Base-by-base conservation (phyloP, 2,888 invertebrate species). In the Horisme vitalbata region DNA sequence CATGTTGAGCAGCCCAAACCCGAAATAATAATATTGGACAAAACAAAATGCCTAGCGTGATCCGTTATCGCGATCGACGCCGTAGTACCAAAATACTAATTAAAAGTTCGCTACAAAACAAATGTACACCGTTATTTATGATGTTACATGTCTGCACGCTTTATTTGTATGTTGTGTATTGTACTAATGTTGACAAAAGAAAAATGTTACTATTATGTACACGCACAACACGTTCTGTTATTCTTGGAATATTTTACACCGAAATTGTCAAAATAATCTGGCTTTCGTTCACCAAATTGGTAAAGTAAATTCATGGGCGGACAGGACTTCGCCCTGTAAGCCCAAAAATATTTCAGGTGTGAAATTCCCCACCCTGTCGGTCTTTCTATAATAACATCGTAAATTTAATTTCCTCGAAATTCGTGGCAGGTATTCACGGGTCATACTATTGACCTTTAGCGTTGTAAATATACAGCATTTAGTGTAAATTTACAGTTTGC, bases 31-130 rank as follows among this genome's bases (percentile, higher is more conserved):
- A 47, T 52, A 43, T n/a, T 58, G 58, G 64, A 53, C 60, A 53
- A 68, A 71, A 74, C 75, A 75, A 72, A 73, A 70, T 69, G 63
- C 62, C 61, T 81, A 66, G 84, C 83, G 80, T 83, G 85, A 72
- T 67, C 57, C 57, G 60, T 61, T 77, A 80, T 77, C 79, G 63
- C 56, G 67, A 76, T 74, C 68, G 61, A 58, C 66, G 65, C 65
- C 70, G 76, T 76, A 68, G 64, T 70, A 73, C 70, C 65, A 51
- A 57, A 79, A 70, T 69, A 68, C 76, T 83, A 83, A 84, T 83
- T 85, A 85, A 82, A 83, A 82, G 70, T 79, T 79, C 70, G 78
- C 72, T 65, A 68, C 61, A 45, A 53, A 60, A 59, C 56, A 62
- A 57, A 60, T 55, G 63, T 50, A 60, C 63, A 62, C 58, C 61